Evolutionary conservation across 2,888 invertebrate genomes (phyloP).

Genomic region (Ceratothoa steindachneri): DNA sequence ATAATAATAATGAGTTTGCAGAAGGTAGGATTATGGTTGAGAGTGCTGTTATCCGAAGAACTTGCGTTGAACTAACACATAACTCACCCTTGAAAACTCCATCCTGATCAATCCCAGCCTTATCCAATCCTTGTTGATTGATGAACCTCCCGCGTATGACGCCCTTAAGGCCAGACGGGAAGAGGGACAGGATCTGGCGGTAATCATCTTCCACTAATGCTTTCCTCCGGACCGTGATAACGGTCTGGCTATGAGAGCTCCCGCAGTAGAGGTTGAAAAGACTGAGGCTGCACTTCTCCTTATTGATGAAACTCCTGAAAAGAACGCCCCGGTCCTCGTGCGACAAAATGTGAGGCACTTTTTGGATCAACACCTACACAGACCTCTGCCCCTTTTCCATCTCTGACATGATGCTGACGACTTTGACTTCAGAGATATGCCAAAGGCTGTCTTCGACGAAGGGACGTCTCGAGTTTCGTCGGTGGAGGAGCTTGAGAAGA

Average conservation of each 20-base stretch:
- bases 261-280: slow-evolving; percentile 81
- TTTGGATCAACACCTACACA: slow-evolving; percentile 75
- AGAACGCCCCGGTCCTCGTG: slow-evolving; percentile 91
- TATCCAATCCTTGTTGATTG: slow-evolving; percentile 93
- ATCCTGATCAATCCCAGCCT: slow-evolving; percentile 99
- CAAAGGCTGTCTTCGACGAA: slow-evolving; percentile 78
- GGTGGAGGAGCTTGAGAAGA: slow-evolving; percentile 81
- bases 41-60: too few species aligned
- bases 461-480: slow-evolving; percentile 79
- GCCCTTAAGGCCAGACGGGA: slow-evolving; percentile 82
- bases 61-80: too few species aligned
- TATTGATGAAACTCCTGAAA: slow-evolving; percentile 85
- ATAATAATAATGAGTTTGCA: too few species aligned
- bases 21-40: too few species aligned
- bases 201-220: slow-evolving; percentile 92
- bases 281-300: slow-evolving; percentile 83
- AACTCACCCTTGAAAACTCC: slow-evolving; percentile 88
- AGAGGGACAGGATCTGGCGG: slow-evolving; percentile 83
- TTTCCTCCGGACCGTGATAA: slow-evolving; percentile 85
- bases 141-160: slow-evolving; percentile 94
- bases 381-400: slow-evolving; percentile 84
- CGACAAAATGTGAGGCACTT: slow-evolving; percentile 94
- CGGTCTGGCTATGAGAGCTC: slow-evolving; percentile 62
- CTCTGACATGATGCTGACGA: slow-evolving; percentile 81
- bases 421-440: slow-evolving; percentile 76